Conservation (phyloP, 2,797 vertebrate species). For the Siniperca scherzeri region DNA sequence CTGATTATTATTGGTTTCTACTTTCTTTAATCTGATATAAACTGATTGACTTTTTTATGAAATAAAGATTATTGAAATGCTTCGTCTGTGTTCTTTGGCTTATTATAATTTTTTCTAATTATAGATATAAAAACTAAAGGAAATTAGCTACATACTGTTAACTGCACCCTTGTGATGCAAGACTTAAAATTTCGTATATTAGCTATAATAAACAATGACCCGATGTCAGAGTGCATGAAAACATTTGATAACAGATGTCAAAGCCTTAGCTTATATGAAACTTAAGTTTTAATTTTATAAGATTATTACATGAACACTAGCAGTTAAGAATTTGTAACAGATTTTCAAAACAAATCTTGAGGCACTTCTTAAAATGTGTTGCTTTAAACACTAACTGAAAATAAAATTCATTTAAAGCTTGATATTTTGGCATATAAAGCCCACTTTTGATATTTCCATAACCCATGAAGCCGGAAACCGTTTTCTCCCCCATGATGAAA, state of each 20-base stretch:
- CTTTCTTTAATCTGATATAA: conserved; percentile 87
- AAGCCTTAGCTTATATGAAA: background rate
- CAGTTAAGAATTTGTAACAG: too few species aligned
- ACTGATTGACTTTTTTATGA: conserved; percentile 85
- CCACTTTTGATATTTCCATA: too few species aligned
- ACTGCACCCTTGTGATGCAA: background rate
- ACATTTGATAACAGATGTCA: background rate
- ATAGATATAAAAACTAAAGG: too few species aligned
- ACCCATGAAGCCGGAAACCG: too few species aligned
- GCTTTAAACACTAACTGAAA: too few species aligned
- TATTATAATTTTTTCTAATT: background rate
- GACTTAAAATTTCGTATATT: background rate
- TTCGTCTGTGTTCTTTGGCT: background rate
- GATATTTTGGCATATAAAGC: too few species aligned
- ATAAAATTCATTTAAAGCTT: too few species aligned
- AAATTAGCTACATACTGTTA: background rate
- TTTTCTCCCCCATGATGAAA: too few species aligned
- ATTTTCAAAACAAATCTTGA: too few species aligned
- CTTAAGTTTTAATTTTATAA: too few species aligned
- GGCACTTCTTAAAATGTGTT: too few species aligned
- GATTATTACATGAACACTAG: too few species aligned
- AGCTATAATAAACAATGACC: background rate
- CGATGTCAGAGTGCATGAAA: background rate
- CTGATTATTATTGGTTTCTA: conserved; percentile 80
- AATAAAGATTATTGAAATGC: conserved; percentile 86